Evolutionary conservation across 2,113 vertebrate genomes (phyloP).

Genomic region (Sinocyclocheilus rhinocerous): DNA sequence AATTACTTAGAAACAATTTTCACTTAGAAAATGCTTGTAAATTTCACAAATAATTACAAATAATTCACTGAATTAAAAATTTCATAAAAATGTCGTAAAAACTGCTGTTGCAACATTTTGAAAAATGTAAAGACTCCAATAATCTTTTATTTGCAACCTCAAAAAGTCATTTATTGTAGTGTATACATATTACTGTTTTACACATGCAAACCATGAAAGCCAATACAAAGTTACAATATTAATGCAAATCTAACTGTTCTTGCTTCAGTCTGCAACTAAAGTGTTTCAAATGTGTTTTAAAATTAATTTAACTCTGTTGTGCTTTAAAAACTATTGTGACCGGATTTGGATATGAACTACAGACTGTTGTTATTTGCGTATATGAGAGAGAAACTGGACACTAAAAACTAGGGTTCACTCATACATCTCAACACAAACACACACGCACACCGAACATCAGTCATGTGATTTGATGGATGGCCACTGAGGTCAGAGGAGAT

Average conservation of each 20-base stretch:
- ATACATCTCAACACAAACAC: not conserved
- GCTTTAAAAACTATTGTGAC: not conserved
- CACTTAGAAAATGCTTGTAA: not conserved
- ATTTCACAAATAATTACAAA: not conserved
- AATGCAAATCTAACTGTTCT: not conserved
- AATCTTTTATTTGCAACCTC: not conserved
- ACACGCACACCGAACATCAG: not conserved
- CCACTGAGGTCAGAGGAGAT: slow-evolving; percentile 38
- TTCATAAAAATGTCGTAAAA: too few relatives aligned
- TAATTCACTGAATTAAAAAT: not conserved
- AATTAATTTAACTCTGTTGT: not conserved
- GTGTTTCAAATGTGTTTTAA: not conserved
- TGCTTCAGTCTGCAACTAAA: not conserved
- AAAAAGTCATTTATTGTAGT: not conserved
- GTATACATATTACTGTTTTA: too few relatives aligned
- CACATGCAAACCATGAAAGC: not conserved
- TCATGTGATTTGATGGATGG: slow-evolving; percentile 39
- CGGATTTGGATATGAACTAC: not conserved
- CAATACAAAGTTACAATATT: not conserved
- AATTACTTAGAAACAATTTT: too few relatives aligned
- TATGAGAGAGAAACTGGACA: slow-evolving; percentile 7
- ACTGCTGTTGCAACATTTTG: too few relatives aligned
- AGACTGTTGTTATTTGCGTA: not conserved
- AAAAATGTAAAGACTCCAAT: too few relatives aligned
- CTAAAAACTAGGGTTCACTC: not conserved